These are phyloP conservation scores for Colletes latitarsis DNA, from an alignment of 1,140 invertebrate genomes.

Conservation along the genomic window DNA sequence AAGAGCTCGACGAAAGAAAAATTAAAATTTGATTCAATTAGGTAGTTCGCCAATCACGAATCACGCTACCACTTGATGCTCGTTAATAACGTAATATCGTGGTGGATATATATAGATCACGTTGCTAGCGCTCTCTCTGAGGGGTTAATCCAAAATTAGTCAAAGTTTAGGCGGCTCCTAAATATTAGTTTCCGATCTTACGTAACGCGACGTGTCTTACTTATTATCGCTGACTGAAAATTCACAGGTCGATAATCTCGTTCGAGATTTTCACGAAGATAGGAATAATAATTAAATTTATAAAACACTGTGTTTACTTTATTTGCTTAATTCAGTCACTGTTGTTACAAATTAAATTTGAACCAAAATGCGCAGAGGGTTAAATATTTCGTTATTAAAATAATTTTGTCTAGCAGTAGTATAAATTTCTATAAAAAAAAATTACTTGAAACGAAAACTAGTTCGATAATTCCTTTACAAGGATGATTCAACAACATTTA, in stretches of 20 bases:
- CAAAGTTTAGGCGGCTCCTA: neutral
- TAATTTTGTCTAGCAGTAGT: no score
- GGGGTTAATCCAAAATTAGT: conserved; percentile 25
- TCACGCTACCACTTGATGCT: conserved; percentile 26
- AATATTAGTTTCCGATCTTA: conserved; percentile 4
- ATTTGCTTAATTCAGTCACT: no score
- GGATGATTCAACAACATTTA: neutral
- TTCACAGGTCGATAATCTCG: no score
- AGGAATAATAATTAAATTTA: no score
- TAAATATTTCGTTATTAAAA: no score
- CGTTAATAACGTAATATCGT: neutral
- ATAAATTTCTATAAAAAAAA: no score
- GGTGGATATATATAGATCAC: neutral
- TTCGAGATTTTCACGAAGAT: no score
- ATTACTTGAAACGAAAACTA: no score
- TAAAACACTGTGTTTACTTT: no score
- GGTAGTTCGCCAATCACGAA: neutral
- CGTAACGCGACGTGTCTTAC: neutral
- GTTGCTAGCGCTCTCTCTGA: neutral
- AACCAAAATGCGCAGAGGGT: no score
- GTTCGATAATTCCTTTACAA: no score
- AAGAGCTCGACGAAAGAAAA: neutral
- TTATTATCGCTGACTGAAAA: neutral
- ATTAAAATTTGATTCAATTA: conserved; percentile 2
- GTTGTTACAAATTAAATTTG: no score